Conservation (phyloP, 2,797 vertebrate genomes). For the Pipistrellus nathusii region DNA sequence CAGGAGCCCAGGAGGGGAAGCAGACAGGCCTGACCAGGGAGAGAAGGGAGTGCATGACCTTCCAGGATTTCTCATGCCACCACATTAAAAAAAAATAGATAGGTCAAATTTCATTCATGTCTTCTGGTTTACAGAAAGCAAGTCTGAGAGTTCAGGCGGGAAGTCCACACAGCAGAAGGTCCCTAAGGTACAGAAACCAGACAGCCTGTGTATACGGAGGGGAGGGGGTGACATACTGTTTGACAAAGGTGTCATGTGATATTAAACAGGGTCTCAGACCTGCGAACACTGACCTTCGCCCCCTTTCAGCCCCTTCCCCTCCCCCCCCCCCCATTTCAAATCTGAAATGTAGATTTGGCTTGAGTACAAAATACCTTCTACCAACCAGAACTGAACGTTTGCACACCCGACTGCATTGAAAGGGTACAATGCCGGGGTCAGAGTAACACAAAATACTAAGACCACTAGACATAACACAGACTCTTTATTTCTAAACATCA, state of each 20-base stretch:
- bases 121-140: conserved; percentile 75
- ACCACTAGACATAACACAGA: conserved; percentile 95
- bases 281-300: conserved; percentile 86
- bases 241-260: conserved; percentile 86
- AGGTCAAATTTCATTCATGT: conserved; percentile 80
- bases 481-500: conserved; percentile 87
- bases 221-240: conserved; percentile 82
- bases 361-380: conserved; percentile 86
- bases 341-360: conserved; percentile 88
- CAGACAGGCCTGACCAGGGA: conserved; percentile 65
- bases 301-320: conserved; percentile 57
- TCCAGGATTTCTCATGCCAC: conserved; percentile 72
- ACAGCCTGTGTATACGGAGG: conserved; percentile 50
- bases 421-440: conserved; percentile 87
- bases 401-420: conserved; percentile 83
- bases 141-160: conserved; percentile 18
- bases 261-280: conserved; percentile 87
- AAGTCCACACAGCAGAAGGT: conserved; percentile 62
- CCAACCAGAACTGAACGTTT: conserved; percentile 81
- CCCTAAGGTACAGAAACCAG: conserved; percentile 77
- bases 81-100: conserved; percentile 62
- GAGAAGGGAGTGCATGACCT: conserved; percentile 42
- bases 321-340: conserved; percentile 79
- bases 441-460: conserved; percentile 89
- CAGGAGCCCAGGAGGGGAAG: conserved; percentile 42